Evolutionary conservation across 2,113 vertebrate species (phyloP), one percentile per base, ranked within the genome.

Genomic region (Psilopsiagon aurifrons): DNA sequence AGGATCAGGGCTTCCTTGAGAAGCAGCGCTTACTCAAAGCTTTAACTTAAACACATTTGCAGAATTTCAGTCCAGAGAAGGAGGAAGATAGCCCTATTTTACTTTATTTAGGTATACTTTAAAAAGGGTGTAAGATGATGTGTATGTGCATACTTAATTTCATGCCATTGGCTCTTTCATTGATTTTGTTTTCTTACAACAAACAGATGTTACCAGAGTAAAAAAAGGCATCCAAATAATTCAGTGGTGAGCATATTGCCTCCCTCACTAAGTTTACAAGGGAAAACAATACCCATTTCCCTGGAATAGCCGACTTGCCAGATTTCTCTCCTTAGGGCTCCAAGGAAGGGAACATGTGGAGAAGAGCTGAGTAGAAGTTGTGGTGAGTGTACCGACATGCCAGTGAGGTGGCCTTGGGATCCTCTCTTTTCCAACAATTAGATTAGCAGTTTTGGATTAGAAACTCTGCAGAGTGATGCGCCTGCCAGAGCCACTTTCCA

Each of bases 341-440:
- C 46, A 76, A 57, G 37, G 33, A 54, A 55, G 22, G 20, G 43
- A 59, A 64, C 27, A 64, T 39, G 17, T 6, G 0, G 0, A 52
- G 35, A 19, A 46, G 46, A 62, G 39, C 19, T 22, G 54, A 68
- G 52, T 5, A 0, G 2, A 52, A 31, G 44, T 13, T 9, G 31
- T 17, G 18, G 12, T 7, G 43, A 39, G 27, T 1, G 2, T 13
- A 11, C 3, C 13, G 47, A 16, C 6, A 1, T 23, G 31, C 17
- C 64, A 35, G 39, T 7, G 13, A 73, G 47, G 55, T 0, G 2
- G n/a, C 29, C 25, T 35, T 13, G 37, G 44, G 33, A 77, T 41
- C 59, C 35, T 5, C 0, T 25, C 31, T n/a, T 69, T 80, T 41
- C 51, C 52, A 66, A 27, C 43, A 27, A 20, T 46, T 49, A 52